Conservation (phyloP, 2,797 vertebrate species). For the Zalophus californianus region DNA sequence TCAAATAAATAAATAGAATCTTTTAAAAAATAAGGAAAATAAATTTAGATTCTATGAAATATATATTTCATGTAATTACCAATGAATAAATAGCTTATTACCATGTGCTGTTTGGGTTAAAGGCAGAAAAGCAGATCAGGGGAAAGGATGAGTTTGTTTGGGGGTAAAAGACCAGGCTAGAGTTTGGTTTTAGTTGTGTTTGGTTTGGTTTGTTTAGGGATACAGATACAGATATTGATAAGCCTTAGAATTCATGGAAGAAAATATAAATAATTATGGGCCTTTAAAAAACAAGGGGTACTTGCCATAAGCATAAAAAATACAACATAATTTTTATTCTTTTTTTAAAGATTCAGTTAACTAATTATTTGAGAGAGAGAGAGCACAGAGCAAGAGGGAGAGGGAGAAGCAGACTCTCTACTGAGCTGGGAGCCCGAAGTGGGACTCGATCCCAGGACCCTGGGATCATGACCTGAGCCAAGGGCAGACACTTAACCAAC, state of each 20-base stretch:
- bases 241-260: neutral
- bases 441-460: neutral
- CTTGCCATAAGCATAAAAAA: constrained; percentile 15
- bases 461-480: neutral
- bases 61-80: neutral
- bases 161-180: neutral
- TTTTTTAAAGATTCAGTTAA: neutral
- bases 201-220: neutral
- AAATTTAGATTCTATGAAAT: neutral
- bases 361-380: too few relatives aligned
- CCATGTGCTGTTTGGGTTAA: neutral
- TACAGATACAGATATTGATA: neutral
- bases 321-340: neutral
- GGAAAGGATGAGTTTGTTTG: neutral
- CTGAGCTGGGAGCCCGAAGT: neutral
- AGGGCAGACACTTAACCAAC: neutral
- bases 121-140: neutral
- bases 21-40: neutral
- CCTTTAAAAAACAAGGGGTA: neutral
- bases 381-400: neutral
- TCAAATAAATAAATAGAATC: neutral
- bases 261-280: neutral
- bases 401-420: neutral
- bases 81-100: neutral
- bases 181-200: neutral